phyloP scores from a whole-genome alignment of 2,797 vertebrate genomes.

The Sebastes oblongus region DNA sequence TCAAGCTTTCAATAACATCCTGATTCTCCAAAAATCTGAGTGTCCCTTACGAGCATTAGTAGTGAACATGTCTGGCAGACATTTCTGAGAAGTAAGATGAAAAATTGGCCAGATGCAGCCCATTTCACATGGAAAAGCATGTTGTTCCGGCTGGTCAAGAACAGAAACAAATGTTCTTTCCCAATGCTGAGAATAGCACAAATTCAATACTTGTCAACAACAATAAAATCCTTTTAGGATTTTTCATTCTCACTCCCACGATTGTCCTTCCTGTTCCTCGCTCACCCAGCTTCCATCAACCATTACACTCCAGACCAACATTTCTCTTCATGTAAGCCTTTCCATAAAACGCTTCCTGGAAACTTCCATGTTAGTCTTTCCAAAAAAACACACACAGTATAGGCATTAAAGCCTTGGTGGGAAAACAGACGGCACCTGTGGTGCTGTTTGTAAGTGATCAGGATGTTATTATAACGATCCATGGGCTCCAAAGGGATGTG shows the following conservation, averaged over 20 bases:
- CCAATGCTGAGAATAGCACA: background rate
- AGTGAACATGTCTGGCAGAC: background rate
- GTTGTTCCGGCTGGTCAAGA: background rate
- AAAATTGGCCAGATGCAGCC: background rate
- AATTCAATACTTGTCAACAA: background rate
- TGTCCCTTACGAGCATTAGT: background rate
- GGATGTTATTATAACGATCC: conserved; percentile 50
- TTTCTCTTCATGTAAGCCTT: background rate
- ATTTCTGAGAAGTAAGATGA: background rate
- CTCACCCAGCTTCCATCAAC: background rate
- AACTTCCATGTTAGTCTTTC: conserved; percentile 6
- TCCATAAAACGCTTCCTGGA: conserved; percentile 16
- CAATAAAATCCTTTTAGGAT: background rate
- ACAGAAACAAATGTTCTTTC: background rate
- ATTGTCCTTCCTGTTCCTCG: background rate
- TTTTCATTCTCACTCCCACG: background rate
- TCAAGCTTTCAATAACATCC: background rate
- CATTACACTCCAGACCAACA: background rate
- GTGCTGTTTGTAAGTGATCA: conserved; percentile 46
- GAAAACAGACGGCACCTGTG: conserved; percentile 29
- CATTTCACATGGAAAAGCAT: background rate
- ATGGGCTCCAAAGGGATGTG: conserved; percentile 17
- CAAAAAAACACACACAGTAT: background rate
- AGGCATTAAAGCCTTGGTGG: background rate
- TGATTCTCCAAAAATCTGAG: background rate